These are phyloP conservation scores for Panagrolaimus sp. DNA, from an alignment of 1,140 invertebrate species.

Conservation along the genomic window DNA sequence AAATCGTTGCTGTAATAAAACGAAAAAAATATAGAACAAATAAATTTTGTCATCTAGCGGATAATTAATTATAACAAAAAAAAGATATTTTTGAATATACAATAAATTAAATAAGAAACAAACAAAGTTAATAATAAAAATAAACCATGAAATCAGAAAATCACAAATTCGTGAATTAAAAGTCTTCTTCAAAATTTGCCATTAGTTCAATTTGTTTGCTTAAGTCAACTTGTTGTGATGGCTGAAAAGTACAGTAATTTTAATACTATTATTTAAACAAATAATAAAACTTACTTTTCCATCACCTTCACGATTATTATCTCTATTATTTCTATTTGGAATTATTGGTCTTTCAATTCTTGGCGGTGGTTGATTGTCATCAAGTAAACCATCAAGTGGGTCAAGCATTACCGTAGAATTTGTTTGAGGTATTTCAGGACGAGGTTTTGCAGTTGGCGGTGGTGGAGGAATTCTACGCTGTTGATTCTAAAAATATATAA, in stretches of 20 bases:
- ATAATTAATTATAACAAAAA: too few relatives aligned
- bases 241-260: constrained; percentile 22
- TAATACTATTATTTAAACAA: constrained; percentile 20
- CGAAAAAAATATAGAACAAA: too few relatives aligned
- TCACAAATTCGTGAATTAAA: too few relatives aligned
- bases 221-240: constrained; percentile 40
- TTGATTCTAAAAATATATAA: too few relatives aligned
- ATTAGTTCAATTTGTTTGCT: constrained; percentile 44
- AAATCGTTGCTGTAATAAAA: too few relatives aligned
- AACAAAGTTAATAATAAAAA: constrained; percentile 9
- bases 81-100: too few relatives aligned
- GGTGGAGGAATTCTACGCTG: too few relatives aligned
- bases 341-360: neutral
- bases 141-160: neutral
- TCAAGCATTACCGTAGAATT: too few relatives aligned
- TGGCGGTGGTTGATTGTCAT: neutral
- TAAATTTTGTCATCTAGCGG: too few relatives aligned
- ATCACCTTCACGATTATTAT: neutral
- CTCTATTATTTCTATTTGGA: constrained; percentile 18
- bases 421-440: too few relatives aligned
- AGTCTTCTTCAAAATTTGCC: constrained; percentile 41
- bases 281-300: constrained; percentile 27
- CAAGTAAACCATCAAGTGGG: too few relatives aligned
- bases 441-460: too few relatives aligned
- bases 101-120: neutral